A percentile compares a stretch with the other conserved stretches of the same genome.
Conservation (phyloP, 1,140 invertebrate species). For the Drosophila navojoa region DNA sequence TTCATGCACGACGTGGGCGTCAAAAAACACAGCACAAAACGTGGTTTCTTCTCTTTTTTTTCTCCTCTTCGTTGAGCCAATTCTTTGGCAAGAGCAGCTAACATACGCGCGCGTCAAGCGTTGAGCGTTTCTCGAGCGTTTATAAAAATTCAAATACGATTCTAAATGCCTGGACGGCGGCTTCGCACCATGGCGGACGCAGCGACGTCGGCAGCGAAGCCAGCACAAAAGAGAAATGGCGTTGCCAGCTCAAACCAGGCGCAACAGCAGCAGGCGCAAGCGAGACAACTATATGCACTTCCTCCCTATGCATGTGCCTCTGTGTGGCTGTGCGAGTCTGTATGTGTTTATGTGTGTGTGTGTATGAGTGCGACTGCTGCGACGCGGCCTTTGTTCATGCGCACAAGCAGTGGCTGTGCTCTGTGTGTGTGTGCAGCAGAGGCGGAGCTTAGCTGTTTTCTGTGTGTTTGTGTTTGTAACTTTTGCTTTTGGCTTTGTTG, state of each 20-base stretch:
- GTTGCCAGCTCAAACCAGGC: constrained; percentile 26
- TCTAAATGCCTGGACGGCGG: constrained; percentile 71
- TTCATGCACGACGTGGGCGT: constrained; percentile 12
- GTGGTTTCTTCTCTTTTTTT: neutral
- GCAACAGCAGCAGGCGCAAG: constrained; percentile 32
- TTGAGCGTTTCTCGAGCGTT: constrained; percentile 78
- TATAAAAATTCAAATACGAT: constrained; percentile 84
- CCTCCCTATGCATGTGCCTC: constrained; percentile 26
- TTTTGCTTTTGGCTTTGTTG: constrained; percentile 51
- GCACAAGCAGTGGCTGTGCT: constrained; percentile 38
- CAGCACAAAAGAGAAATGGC: constrained; percentile 67
- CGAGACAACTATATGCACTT: constrained; percentile 57
- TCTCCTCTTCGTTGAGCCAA: constrained; percentile 11
- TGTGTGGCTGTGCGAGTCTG: constrained; percentile 1
- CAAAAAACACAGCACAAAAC: constrained; percentile 17
- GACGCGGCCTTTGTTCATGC: constrained; percentile 73
- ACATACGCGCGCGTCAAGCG: constrained; percentile 72
- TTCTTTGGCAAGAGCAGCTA: constrained; percentile 42
- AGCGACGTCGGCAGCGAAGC: constrained; percentile 41
- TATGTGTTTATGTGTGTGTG: neutral
- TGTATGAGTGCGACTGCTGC: constrained; percentile 19
- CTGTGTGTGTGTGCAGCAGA: constrained; percentile 19
- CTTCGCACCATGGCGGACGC: constrained; percentile 39
- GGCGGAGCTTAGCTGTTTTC: constrained; percentile 64
- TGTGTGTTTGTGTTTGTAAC: constrained; percentile 25